Conservation (phyloP, 2,888 invertebrate species). For the Rhagonycha fulva region DNA sequence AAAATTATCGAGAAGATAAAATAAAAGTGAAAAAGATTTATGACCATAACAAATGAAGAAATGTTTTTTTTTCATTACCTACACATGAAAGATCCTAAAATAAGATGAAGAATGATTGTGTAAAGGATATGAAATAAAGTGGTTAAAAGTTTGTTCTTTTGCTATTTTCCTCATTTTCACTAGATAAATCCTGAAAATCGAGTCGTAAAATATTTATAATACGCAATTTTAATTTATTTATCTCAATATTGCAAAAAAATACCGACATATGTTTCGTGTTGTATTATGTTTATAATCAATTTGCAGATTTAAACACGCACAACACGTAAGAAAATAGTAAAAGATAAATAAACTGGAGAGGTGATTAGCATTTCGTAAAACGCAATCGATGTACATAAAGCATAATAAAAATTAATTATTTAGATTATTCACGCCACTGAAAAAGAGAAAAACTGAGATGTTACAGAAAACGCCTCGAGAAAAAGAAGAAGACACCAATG, state of each 20-base stretch:
- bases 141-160: background rate
- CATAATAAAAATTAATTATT: constrained; percentile 16
- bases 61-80: too few species aligned
- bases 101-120: too few species aligned
- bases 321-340: background rate
- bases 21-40: too few species aligned
- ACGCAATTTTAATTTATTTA: background rate
- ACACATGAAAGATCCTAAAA: too few species aligned
- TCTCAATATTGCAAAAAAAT: background rate
- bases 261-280: background rate
- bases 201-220: background rate
- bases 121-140: too few species aligned
- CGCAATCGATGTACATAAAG: constrained; percentile 4
- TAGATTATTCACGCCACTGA: constrained; percentile 15
- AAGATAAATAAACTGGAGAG: background rate
- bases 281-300: background rate
- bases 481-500: constrained; percentile 40
- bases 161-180: background rate
- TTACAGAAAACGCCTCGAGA: constrained; percentile 30
- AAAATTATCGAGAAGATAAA: too few species aligned
- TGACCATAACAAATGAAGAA: too few species aligned
- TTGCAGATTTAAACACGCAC: background rate
- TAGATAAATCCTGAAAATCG: background rate
- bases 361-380: background rate
- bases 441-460: constrained; percentile 5